Conservation (phyloP, 2,113 vertebrate genomes). For the Alligator sinensis region DNA sequence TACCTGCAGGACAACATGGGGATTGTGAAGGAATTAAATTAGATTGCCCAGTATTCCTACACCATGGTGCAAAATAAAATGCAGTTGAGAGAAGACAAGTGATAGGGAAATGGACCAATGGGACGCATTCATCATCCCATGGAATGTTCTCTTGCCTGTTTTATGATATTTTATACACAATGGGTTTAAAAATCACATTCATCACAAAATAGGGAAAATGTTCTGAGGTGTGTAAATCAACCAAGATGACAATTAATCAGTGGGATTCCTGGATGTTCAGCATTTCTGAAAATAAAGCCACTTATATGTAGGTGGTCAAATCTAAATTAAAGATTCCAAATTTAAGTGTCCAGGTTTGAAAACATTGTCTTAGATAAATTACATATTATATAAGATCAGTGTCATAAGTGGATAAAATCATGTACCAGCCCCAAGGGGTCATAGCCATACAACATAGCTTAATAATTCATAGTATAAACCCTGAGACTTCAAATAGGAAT, state of each 20-base stretch:
- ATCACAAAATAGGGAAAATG: not conserved
- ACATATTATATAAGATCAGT: not conserved
- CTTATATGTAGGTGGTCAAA: not conserved
- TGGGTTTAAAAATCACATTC: not conserved
- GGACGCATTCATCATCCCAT: not conserved
- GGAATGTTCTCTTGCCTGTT: fast-evolving
- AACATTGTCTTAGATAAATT: not conserved
- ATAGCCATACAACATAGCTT: not conserved
- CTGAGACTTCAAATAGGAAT: too few species aligned
- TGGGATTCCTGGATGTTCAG: fast-evolving
- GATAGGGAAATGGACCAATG: not conserved
- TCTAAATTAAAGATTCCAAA: not conserved
- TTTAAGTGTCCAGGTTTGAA: not conserved
- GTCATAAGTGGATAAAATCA: not conserved
- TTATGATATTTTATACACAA: not conserved
- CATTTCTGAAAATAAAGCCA: not conserved
- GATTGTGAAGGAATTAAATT: not conserved
- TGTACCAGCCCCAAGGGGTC: not conserved
- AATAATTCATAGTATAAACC: too few species aligned
- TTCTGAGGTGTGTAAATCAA: not conserved
- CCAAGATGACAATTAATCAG: not conserved
- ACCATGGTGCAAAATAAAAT: not conserved
- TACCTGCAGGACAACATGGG: too few species aligned
- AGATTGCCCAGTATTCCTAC: fast-evolving
- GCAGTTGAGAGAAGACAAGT: not conserved